Base-by-base conservation (phyloP, 2,888 invertebrate species). In the Julus scanicus region DNA sequence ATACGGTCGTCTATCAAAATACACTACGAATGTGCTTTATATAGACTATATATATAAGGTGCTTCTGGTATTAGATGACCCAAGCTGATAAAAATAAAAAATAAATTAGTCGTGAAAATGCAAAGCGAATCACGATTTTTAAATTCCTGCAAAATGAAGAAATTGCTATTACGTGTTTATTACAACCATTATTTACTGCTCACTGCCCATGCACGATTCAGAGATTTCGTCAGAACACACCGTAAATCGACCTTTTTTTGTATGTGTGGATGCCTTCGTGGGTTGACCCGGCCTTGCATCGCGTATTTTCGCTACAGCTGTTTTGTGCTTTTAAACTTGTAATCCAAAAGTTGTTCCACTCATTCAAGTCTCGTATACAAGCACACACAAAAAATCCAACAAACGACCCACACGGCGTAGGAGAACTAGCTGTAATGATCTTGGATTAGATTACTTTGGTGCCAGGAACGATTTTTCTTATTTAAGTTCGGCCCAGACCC, bases 201-300 rank as follows among this genome's bases (percentile, higher is more conserved):
- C 71, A 71, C 71, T n/a, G n/a, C n/a, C n/a, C n/a, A n/a, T n/a
- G n/a, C n/a, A n/a, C n/a, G 71, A 20, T 71, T 71, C 71, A n/a
- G 20, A n/a, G n/a, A 71, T 71, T 71, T n/a, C 71, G 71, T 71
- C 20, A 71, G 20, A 71, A 20, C 20, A 8, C 5, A n/a, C 15
- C n/a, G 20, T 71, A 63, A 63, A 63, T 63, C 63, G 1, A 63
- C 20, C 57, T 17, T 4, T 44, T 44, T 44, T 15, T 57, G n/a
- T n/a, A n/a, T n/a, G n/a, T 17, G 17, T 15, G 71, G 71, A 71
- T 71, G 71, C 71, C 20, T 71, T 71, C 29, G 71, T 71, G 71
- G 71, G 71, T n/a, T 71, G 71, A 71, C 71, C 71, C n/a, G 71
- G 71, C 71, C 71, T 71, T 71, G 71, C n/a, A 20, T 20, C 20